A percentile compares a stretch with the other conserved stretches of the same genome.
Evolutionary conservation across 2,113 vertebrate species (phyloP).

Genomic region (Ictalurus punctatus): DNA sequence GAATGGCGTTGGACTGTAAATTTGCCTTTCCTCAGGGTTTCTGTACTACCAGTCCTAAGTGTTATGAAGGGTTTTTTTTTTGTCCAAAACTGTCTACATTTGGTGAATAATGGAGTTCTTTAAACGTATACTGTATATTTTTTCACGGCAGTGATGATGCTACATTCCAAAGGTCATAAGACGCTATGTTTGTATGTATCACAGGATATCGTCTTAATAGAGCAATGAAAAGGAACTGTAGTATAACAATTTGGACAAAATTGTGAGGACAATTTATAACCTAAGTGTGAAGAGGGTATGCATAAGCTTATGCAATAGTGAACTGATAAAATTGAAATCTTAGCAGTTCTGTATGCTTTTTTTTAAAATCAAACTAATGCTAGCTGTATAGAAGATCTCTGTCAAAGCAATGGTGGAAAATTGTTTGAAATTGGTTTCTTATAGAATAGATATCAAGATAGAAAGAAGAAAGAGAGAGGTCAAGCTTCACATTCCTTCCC

Average conservation of each 20-base stretch:
- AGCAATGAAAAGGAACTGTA: background rate
- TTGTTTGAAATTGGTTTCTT: background rate
- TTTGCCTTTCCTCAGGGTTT: constrained; percentile 14
- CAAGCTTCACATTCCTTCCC: constrained; percentile 38
- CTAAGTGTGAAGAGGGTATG: background rate
- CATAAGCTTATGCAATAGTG: constrained; percentile 11
- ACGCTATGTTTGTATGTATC: background rate
- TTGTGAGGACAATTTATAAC: background rate
- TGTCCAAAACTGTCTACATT: background rate
- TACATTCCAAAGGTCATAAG: constrained; percentile 27
- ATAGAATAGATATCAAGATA: background rate
- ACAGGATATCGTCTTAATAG: background rate
- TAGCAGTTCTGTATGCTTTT: constrained; percentile 3
- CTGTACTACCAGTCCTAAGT: background rate
- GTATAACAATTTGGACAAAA: background rate
- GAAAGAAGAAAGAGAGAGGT: constrained; percentile 14
- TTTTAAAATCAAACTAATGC: constrained; percentile 4
- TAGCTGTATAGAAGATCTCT: background rate
- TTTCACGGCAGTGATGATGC: constrained; percentile 5
- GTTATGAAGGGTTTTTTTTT: constrained; percentile 3
- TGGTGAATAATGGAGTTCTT: background rate
- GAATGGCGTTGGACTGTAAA: background rate
- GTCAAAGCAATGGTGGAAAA: background rate
- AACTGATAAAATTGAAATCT: background rate
- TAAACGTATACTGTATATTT: background rate